Base-by-base conservation (phyloP, 2,888 invertebrate genomes). In the Linnaemya vulpina region DNA sequence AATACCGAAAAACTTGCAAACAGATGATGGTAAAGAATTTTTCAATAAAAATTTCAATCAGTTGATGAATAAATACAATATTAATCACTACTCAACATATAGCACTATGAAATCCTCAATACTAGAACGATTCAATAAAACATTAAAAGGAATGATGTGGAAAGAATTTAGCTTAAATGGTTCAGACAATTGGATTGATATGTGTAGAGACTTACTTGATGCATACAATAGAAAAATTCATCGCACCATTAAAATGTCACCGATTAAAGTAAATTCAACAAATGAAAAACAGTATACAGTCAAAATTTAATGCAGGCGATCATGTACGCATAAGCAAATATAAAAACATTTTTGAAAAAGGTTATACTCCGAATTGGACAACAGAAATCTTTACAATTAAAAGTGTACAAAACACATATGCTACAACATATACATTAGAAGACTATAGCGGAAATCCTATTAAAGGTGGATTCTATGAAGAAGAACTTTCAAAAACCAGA, bases 271-370 rank as follows among this genome's bases (percentile, higher is more conserved):
- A 0, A 60, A 35, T 7, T 17, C 2, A 17, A 17, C 0, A 17
- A 60, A 60, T 20, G 35, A 60, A 8, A 58, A 30, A n/a, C 1
- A 15, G 3, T 15, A 58, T 15, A n/a, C 1, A 1, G 7, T 30
- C 58, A 5, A 58, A 58, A 13, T 58, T 58, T 15, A 58, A 58
- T n/a, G n/a, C 30, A 15, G 58, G 58, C 15, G 58, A 58, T 35
- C 9, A 58, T 30, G 58, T 58, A 3, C 53, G 53, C 3, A 58
- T 58, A 5, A 58, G 30, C 15, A 58, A 58, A 58, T 58, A 58
- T 58, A 30, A 58, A 30, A n/a, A 58, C 8, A n/a, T 30, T n/a
- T 58, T 58, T 30, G 58, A 58, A n/a, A 58, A 58, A 5, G 25
- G 58, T 1, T 58, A 58, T 58, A 58, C 58, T 1, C 13, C 58